Evolutionary conservation across 2,797 vertebrate genomes (phyloP), one percentile per base, ranked within the genome.

Genomic region (Sebastes oblongus): DNA sequence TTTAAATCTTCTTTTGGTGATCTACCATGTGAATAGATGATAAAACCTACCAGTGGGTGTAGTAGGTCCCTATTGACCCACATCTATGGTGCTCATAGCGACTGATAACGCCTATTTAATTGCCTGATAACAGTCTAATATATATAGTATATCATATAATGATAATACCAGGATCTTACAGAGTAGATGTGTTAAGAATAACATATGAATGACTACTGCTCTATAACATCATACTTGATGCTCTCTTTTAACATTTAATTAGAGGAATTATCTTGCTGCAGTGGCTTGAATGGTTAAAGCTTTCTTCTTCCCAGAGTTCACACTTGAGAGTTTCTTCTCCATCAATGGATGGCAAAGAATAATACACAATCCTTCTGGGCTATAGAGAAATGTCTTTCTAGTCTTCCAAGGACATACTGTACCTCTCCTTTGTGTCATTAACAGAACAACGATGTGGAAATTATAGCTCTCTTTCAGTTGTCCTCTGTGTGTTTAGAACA

Each of bases 401-500:
- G 16, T 71, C 59, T 56, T 52, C 84, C 68, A 83, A 85, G 87
- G 80, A 62, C 81, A 50, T 50, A 20, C 1, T 50, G 27, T 14
- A 29, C 20, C 29, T 73, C 70, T 77, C n/a, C 52, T 86, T 82
- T 81, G 68, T 79, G 64, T 75, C 55, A 85, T 89, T 86, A 87
- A 66, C 58, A 30, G 14, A 32, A 72, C 61, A 46, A 75, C 20
- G 10, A 69, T 65, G 62, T 79, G 64, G 55, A 88, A 77, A 76
- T 82, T 75, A 50, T 79, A 61, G 46, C 78, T 82, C 36, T 58
- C 56, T 84, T 79, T 79, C 42, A 61, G 56, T 68, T 71, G 58
- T 56, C 72, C 72, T 77, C 71, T 77, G 42, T 66, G 59, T 72
- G 64, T 77, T 42, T 14, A 34, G 72, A 87, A 79, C 76, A 83